These are phyloP conservation scores for Cetoscarus ocellatus DNA, from an alignment of 2,797 vertebrate genomes.

Conservation along the genomic window DNA sequence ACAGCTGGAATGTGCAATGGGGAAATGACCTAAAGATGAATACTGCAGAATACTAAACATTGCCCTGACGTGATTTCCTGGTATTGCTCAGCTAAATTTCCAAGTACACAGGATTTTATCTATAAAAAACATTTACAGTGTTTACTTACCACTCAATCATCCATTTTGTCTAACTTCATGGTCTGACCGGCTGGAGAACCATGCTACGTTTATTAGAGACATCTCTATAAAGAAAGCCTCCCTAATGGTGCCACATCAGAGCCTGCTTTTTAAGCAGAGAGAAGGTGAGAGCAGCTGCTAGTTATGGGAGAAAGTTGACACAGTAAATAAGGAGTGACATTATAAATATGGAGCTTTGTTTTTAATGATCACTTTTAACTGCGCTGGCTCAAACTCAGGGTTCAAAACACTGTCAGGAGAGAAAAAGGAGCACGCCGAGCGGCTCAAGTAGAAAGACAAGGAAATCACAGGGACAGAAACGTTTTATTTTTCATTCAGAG, in stretches of 20 bases:
- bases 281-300: conserved; percentile 60
- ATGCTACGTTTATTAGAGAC: conserved; percentile 3
- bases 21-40: too few species aligned
- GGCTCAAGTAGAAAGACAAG: background rate
- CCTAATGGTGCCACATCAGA: conserved; percentile 91
- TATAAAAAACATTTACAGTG: too few species aligned
- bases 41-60: too few species aligned
- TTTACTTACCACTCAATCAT: conserved; percentile 6
- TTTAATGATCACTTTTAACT: conserved; percentile 45
- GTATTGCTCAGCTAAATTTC: too few species aligned
- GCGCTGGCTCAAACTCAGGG: conserved; percentile 14
- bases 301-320: conserved; percentile 15
- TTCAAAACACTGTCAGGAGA: conserved; percentile 30
- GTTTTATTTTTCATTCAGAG: conserved; percentile 9
- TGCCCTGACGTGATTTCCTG: too few species aligned
- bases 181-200: conserved; percentile 74
- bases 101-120: too few species aligned
- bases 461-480: background rate
- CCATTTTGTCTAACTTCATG: conserved; percentile 26
- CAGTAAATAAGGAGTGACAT: conserved; percentile 36
- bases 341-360: conserved; percentile 38
- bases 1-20: too few species aligned
- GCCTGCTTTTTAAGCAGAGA: conserved; percentile 86
- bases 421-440: conserved; percentile 22
- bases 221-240: conserved; percentile 66